Base-by-base conservation (phyloP, 2,888 invertebrate genomes). In the Laspeyria flexula region DNA sequence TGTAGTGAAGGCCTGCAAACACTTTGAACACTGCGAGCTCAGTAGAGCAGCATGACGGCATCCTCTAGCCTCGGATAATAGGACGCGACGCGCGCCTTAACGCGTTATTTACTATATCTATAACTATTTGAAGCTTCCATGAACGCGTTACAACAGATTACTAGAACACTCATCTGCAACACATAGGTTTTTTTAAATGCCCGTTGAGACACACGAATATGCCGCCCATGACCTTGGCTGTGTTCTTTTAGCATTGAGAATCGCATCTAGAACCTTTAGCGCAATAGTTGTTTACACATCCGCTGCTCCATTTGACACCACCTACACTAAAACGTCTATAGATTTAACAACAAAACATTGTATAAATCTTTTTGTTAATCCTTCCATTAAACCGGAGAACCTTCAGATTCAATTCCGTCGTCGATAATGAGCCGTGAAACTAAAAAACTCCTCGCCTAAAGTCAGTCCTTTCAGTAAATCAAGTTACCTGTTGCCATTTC, bases 401-500 rank as follows among this genome's bases (percentile, higher is more conserved):
- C 42, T 50, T 33, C 16, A 27, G 33, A 57, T 34, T 43, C n/a
- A 48, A 56, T 60, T 48, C 18, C 27, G 12, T 31, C 25, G 27
- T 34, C 49, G 31, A 51, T 43, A 51, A 55, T 48, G 44, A 58
- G 30, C 40, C 47, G 43, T 46, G 23, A 47, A 64, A 61, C 45
- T 55, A 53, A 60, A 61, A 45, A 62, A 27, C 29, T 10, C 40
- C 25, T 15, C 38, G 15, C 35, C 30, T 10, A 10, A 18, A 54
- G 45, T 45, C 39, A 48, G 37, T 40, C 18, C 37, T 51, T 38
- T 33, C 50, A 25, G 38, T 57, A 61, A 60, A 67, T 63, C 63
- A 52, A 63, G 48, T 63, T 67, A 70, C 63, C 63, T 67, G 67
- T 65, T 65, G 65, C 63, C 55, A 48, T 60, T 63, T 55, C 56